Evolutionary conservation across 2,113 vertebrate species (phyloP).

Genomic region (Jaculus jaculus): DNA sequence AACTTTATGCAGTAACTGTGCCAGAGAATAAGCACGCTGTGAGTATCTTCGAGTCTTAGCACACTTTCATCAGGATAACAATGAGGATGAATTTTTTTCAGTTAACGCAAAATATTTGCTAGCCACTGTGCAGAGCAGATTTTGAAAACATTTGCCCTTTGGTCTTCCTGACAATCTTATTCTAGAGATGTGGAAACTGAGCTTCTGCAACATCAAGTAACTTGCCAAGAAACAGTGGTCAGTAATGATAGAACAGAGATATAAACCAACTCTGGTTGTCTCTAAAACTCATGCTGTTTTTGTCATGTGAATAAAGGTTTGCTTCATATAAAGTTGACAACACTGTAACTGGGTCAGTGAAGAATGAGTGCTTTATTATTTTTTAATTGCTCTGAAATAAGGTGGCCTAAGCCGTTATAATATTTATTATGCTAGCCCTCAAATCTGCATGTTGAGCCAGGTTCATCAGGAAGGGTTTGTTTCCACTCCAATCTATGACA

Average conservation of each 20-base stretch:
- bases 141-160: background rate
- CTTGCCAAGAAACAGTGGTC: background rate
- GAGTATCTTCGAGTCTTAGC: background rate
- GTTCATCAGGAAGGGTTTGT: no score
- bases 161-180: background rate
- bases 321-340: background rate
- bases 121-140: background rate
- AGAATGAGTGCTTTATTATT: background rate
- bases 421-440: no score
- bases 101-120: background rate
- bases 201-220: background rate
- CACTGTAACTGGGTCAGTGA: background rate
- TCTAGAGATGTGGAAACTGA: background rate
- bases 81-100: background rate
- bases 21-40: background rate
- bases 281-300: background rate
- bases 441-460: no score
- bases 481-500: no score
- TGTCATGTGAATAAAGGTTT: background rate
- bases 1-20: background rate
- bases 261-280: background rate
- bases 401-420: no score
- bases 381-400: no score
- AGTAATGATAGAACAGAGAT: background rate
- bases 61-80: background rate